These are phyloP conservation scores for Heliconius nattereri DNA, from an alignment of 1,140 invertebrate species.

Conservation along the genomic window DNA sequence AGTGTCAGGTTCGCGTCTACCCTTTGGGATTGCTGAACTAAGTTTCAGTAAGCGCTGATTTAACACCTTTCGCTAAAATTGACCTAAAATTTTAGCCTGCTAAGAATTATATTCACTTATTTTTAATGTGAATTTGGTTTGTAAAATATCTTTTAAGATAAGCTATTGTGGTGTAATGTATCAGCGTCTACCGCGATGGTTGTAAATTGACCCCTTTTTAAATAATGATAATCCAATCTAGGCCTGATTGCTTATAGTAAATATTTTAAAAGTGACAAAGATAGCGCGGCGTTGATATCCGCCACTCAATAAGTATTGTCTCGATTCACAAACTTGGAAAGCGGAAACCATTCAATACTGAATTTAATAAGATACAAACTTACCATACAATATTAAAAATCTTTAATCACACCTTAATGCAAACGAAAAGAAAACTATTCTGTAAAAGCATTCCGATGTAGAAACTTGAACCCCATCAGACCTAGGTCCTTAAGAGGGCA, in stretches of 20 bases:
- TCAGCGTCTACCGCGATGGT: no score
- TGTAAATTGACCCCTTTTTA: no score
- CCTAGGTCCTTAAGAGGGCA: conserved; percentile 45
- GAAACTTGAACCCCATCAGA: conserved; percentile 32
- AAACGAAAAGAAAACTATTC: conserved; percentile 23
- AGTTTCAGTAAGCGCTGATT: not conserved
- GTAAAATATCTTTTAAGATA: not conserved
- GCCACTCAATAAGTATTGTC: no score
- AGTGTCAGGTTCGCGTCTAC: conserved; percentile 5
- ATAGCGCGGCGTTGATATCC: no score
- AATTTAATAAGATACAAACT: not conserved
- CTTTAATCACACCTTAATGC: not conserved
- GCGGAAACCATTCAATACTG: no score
- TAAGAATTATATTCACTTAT: not conserved
- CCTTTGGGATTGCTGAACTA: conserved; percentile 12
- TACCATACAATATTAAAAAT: not conserved
- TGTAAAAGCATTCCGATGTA: conserved; percentile 37
- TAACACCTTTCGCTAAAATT: not conserved
- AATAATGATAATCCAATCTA: no score
- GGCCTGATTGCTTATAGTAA: no score
- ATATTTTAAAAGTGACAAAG: no score
- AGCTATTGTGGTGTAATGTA: no score
- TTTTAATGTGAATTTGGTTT: not conserved
- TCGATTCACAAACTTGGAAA: no score
- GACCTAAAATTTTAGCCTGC: not conserved